phyloP scores from a whole-genome alignment of 30 jellyfish, hydroid and myxozoan species.

The Chrysaora quinquecirrha region DNA sequence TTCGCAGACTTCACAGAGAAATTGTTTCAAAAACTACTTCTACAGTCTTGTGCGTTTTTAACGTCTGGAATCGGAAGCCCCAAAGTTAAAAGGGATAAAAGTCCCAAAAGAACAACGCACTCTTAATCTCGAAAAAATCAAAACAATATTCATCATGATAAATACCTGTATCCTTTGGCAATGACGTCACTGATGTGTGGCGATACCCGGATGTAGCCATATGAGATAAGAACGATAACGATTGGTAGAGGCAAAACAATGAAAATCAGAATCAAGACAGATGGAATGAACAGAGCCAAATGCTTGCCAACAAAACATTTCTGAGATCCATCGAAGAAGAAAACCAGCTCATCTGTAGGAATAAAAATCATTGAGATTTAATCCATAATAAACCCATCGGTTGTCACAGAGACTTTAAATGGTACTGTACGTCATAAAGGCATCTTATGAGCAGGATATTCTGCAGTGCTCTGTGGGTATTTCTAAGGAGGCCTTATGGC shows the following conservation, averaged over 20 bases:
- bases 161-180: constrained; percentile 57
- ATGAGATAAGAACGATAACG: constrained; percentile 33
- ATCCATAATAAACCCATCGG: no score
- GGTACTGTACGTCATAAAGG: no score
- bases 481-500: no score
- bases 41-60: not conserved
- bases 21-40: not conserved
- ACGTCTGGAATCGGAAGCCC: no score
- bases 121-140: no score
- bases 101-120: no score
- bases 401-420: no score
- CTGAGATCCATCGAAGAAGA: constrained; percentile 66
- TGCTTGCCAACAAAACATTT: constrained; percentile 54
- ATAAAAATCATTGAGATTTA: no score
- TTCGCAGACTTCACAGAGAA: no score
- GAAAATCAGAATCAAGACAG: constrained; percentile 27
- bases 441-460: no score
- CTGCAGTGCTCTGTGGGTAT: no score
- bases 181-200: constrained; percentile 72
- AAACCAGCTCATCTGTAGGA: constrained; percentile 36
- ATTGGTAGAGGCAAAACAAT: constrained; percentile 52
- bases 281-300: constrained; percentile 43
- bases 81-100: not conserved
- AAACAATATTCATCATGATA: not conserved
- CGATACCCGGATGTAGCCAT: constrained; percentile 31